Conservation (phyloP, 2,888 invertebrate species). For the Drosophila glabriapex region DNA sequence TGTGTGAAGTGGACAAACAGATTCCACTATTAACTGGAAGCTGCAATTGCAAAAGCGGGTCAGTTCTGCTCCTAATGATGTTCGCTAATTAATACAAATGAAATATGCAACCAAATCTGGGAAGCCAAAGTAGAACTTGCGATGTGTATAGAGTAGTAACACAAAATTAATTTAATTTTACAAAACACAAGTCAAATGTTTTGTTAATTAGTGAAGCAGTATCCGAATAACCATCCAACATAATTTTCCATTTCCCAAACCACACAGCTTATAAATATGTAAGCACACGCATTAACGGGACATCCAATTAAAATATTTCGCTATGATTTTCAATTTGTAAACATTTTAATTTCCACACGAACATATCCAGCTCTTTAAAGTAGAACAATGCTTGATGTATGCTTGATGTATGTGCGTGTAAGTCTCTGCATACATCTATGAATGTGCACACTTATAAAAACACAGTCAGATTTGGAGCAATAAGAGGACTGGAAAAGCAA, state of each 20-base stretch:
- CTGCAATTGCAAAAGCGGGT: slow-evolving; percentile 61
- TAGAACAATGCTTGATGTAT: slow-evolving; percentile 33
- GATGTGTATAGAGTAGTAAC: background rate
- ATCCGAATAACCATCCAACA: background rate
- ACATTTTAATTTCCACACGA: slow-evolving; percentile 53
- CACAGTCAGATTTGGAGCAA: slow-evolving; percentile 66
- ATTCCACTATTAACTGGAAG: slow-evolving; percentile 27
- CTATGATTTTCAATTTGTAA: slow-evolving; percentile 64
- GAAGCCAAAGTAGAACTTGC: background rate
- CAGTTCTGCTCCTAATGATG: slow-evolving; percentile 64
- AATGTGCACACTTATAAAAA: slow-evolving; percentile 23
- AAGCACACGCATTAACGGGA: slow-evolving; percentile 37
- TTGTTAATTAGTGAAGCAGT: background rate
- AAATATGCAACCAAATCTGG: slow-evolving; percentile 17
- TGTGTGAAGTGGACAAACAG: slow-evolving; percentile 13
- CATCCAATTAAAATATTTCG: slow-evolving; percentile 77
- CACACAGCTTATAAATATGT: background rate
- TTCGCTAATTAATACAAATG: slow-evolving; percentile 73
- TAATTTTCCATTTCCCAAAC: background rate
- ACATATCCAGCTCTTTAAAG: slow-evolving; percentile 35
- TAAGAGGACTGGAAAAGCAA: slow-evolving; percentile 58
- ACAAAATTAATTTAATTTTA: background rate
- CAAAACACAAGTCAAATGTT: background rate
- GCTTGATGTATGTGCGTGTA: background rate
- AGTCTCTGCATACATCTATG: slow-evolving; percentile 12